Percentiles rank a stretch among this genome's conserved stretches.
Evolutionary conservation across 2,888 invertebrate genomes (phyloP).

Genomic region (Dynastes tityus): DNA sequence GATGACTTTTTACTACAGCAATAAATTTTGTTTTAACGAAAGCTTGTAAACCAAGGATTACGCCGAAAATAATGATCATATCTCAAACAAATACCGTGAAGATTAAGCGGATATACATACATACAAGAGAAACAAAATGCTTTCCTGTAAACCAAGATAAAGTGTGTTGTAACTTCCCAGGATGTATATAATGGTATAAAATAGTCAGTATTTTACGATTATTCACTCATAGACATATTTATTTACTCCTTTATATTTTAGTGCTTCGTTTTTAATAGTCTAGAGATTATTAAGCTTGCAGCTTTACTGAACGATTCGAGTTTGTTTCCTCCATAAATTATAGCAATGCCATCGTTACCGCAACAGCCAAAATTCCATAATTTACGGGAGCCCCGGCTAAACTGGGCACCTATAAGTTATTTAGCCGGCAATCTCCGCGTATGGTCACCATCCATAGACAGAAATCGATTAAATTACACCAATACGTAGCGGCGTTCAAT

Average conservation of each 20-base stretch:
- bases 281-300: neutral
- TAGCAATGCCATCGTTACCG: neutral
- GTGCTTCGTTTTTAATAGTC: constrained; percentile 2
- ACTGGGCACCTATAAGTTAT: constrained; percentile 28
- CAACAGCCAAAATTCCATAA: constrained; percentile 36
- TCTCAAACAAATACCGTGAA: too few relatives aligned
- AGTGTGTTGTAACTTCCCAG: neutral
- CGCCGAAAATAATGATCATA: too few relatives aligned
- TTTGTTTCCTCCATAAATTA: constrained; percentile 15
- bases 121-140: neutral
- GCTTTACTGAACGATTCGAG: constrained; percentile 6
- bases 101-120: neutral
- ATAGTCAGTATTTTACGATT: too few relatives aligned
- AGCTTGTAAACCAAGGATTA: neutral
- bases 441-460: constrained; percentile 13
- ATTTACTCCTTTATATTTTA: constrained; percentile 13
- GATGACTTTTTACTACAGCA: neutral
- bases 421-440: constrained; percentile 16
- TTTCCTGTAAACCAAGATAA: neutral
- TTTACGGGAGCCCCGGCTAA: constrained; percentile 22
- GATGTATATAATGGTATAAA: neutral
- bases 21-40: neutral
- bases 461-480: constrained; percentile 37
- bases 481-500: constrained; percentile 31
- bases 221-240: neutral